phyloP scores from a whole-genome alignment of 2,888 invertebrate genomes.

The Ornithoptera alexandrae region DNA sequence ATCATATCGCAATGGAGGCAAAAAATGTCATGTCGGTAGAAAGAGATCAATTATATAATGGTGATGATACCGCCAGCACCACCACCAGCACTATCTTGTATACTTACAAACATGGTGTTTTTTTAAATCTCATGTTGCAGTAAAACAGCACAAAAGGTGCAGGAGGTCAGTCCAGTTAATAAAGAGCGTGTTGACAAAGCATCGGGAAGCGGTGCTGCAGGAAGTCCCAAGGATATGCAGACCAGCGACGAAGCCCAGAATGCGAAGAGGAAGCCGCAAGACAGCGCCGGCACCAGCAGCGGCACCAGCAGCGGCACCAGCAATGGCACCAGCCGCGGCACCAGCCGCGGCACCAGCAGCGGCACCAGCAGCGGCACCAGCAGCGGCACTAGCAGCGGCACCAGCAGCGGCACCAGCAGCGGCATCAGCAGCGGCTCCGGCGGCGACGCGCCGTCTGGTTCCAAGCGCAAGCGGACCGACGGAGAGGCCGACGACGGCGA shows the following conservation, averaged over 20 bases:
- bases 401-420: slow-evolving; percentile 3
- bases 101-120: too few species aligned
- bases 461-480: slow-evolving; percentile 9
- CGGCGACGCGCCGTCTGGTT: slow-evolving; percentile 5
- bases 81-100: too few species aligned
- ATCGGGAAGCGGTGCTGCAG: not conserved
- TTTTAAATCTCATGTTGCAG: not conserved
- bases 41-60: too few species aligned
- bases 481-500: slow-evolving; percentile 1
- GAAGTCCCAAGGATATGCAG: not conserved
- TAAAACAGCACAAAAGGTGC: not conserved
- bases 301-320: not conserved
- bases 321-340: not conserved
- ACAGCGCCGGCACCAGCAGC: slow-evolving; percentile 1
- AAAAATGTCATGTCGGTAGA: too few species aligned
- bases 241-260: not conserved
- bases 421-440: not conserved
- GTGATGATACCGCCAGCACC: too few species aligned
- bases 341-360: slow-evolving; percentile 1
- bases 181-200: not conserved
- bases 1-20: too few species aligned
- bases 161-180: slow-evolving; percentile 4
- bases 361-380: not conserved
- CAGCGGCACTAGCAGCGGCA: too few species aligned
- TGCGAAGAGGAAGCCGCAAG: slow-evolving; percentile 7